phyloP scores from a whole-genome alignment of 2,797 vertebrate genomes.

The Limosa lapponica region DNA sequence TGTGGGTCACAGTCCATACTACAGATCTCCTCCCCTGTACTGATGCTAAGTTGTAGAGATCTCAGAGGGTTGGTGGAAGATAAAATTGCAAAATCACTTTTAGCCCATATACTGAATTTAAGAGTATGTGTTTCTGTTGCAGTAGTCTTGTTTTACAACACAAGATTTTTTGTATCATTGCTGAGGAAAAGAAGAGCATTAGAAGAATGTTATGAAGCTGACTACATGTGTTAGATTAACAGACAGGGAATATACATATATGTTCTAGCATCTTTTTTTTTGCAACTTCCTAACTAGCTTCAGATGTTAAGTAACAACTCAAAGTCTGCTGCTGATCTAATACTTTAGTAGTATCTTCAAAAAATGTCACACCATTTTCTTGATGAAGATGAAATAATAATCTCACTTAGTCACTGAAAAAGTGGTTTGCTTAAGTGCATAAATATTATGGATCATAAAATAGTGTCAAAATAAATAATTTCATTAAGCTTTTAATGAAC shows the following conservation, averaged over 20 bases:
- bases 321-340: not conserved
- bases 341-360: not conserved
- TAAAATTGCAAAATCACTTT: not conserved
- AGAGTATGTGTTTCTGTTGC: not conserved
- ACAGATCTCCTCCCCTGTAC: not conserved
- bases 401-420: not conserved
- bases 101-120: not conserved
- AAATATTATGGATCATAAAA: not conserved
- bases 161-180: not conserved
- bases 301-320: not conserved
- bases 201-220: not conserved
- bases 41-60: accelerated
- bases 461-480: not conserved
- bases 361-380: not conserved
- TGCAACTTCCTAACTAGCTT: not conserved
- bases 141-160: not conserved
- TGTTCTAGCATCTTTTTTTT: not conserved
- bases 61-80: not conserved
- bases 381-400: not conserved
- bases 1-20: not conserved
- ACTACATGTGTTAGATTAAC: not conserved
- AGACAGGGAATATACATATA: not conserved
- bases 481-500: not conserved
- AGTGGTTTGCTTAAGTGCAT: not conserved
- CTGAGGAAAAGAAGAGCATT: not conserved